Conservation (phyloP, 64 coral and sea anemone species). For the Hydrozoanthus tunicans region DNA sequence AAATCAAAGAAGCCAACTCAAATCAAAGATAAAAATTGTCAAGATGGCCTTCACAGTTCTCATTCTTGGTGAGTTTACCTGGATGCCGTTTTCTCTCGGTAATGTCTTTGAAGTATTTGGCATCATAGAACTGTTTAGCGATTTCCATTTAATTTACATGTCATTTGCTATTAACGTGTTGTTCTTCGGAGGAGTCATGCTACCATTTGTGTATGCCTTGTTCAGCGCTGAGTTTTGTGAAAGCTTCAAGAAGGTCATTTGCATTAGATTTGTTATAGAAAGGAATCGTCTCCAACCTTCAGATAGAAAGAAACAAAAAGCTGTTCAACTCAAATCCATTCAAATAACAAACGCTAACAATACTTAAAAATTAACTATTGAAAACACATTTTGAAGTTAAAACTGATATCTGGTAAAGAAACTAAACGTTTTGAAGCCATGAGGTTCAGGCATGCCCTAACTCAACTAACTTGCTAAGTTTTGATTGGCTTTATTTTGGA, state of each 20-base stretch:
- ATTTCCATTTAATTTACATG: background rate
- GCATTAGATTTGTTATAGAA: background rate
- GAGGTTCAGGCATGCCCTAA: too few species aligned
- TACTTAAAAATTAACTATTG: background rate
- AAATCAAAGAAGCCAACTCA: background rate
- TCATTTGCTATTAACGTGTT: background rate
- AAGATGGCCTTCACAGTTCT: background rate
- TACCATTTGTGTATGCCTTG: constrained; percentile 35
- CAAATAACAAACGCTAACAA: background rate
- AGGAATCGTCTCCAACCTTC: background rate
- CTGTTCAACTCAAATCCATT: background rate
- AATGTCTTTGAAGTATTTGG: background rate
- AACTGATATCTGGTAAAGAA: too few species aligned
- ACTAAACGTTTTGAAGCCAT: too few species aligned
- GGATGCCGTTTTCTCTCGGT: background rate
- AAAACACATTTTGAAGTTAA: background rate
- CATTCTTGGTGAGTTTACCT: background rate
- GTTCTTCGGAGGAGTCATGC: constrained; percentile 1
- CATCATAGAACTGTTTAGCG: background rate
- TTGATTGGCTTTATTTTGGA: too few species aligned
- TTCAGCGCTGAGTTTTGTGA: constrained; percentile 36
- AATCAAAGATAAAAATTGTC: constrained; percentile 9
- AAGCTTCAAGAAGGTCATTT: background rate
- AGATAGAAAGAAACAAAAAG: too few species aligned
- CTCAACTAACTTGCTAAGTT: too few species aligned